A percentile compares a stretch with the other conserved stretches of the same genome.
These are phyloP conservation scores for Heloderma charlesbogerti DNA, from an alignment of 2,113 vertebrate species.

Conservation along the genomic window DNA sequence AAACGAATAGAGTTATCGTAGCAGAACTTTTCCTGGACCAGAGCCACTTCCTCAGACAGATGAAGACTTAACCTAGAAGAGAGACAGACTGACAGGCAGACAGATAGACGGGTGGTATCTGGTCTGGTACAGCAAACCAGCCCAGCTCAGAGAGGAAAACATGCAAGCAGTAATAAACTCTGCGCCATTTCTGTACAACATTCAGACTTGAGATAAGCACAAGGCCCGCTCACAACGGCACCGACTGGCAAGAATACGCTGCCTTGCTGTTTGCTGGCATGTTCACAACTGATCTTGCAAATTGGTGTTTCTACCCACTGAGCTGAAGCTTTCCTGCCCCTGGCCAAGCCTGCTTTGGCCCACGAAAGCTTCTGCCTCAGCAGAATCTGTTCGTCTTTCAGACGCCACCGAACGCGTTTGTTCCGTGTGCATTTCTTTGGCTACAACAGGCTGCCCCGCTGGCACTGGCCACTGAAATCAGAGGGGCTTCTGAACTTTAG, in stretches of 20 bases:
- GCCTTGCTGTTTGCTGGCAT: neutral
- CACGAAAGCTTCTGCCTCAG: neutral
- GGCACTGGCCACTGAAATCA: neutral
- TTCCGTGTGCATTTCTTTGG: neutral
- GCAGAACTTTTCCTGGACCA: too few species aligned
- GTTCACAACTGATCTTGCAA: neutral
- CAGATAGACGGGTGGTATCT: neutral
- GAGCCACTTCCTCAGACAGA: too few species aligned
- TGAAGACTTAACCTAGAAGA: neutral
- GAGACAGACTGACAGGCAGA: neutral
- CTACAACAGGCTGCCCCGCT: neutral
- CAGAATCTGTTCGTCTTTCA: neutral
- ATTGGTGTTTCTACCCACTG: neutral
- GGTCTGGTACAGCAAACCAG: neutral
- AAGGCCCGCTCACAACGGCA: neutral
- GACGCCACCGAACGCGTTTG: neutral
- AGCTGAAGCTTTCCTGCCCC: neutral
- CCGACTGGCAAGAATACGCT: too few species aligned
- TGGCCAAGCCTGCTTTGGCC: neutral
- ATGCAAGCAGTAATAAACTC: neutral
- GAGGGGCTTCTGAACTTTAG: neutral
- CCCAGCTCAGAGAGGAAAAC: neutral
- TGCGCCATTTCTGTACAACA: neutral
- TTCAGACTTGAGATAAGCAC: neutral
- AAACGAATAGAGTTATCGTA: neutral